phyloP scores from a whole-genome alignment of 2,113 vertebrate species.

The Percina caprodes region DNA sequence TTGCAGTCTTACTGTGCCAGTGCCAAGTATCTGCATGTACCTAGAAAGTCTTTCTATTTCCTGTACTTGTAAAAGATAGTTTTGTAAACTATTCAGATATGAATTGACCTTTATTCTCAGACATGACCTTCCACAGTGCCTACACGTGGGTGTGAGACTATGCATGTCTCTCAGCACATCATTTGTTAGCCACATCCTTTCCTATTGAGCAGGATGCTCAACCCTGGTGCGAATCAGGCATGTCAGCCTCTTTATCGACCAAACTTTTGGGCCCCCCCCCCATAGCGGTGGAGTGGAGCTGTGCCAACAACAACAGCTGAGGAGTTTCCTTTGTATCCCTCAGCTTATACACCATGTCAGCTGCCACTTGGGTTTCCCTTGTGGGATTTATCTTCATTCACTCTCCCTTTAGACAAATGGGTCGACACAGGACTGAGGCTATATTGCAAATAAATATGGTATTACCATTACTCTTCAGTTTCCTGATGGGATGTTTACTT shows the following conservation, averaged over 20 bases:
- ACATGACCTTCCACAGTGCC: slow-evolving; percentile 41
- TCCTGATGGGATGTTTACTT: slow-evolving; percentile 67
- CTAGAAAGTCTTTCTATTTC: slow-evolving; percentile 4
- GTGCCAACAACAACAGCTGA: slow-evolving; percentile 71
- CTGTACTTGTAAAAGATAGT: slow-evolving; percentile 28
- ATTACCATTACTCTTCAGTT: slow-evolving; percentile 51
- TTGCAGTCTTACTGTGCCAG: background rate
- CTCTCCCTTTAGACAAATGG: slow-evolving; percentile 48
- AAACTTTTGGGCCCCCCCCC: slow-evolving; percentile 54
- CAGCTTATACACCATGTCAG: slow-evolving; percentile 63
- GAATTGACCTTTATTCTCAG: slow-evolving; percentile 49
- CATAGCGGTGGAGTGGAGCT: slow-evolving; percentile 38
- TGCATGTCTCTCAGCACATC: slow-evolving; percentile 50
- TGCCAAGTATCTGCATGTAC: slow-evolving; percentile 23
- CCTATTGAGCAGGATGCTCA: slow-evolving; percentile 62
- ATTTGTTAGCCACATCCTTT: slow-evolving; percentile 73
- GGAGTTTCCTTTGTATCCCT: slow-evolving; percentile 63
- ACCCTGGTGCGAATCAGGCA: slow-evolving; percentile 54
- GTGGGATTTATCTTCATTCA: slow-evolving; percentile 62
- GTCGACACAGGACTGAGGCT: slow-evolving; percentile 45
- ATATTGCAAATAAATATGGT: slow-evolving; percentile 54
- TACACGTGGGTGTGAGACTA: slow-evolving; percentile 18
- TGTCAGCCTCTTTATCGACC: slow-evolving; percentile 55
- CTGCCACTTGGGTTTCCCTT: slow-evolving; percentile 63
- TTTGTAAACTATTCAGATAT: slow-evolving; percentile 38